Conservation (phyloP, 1,140 invertebrate genomes). For the Antheraea mylitta region DNA sequence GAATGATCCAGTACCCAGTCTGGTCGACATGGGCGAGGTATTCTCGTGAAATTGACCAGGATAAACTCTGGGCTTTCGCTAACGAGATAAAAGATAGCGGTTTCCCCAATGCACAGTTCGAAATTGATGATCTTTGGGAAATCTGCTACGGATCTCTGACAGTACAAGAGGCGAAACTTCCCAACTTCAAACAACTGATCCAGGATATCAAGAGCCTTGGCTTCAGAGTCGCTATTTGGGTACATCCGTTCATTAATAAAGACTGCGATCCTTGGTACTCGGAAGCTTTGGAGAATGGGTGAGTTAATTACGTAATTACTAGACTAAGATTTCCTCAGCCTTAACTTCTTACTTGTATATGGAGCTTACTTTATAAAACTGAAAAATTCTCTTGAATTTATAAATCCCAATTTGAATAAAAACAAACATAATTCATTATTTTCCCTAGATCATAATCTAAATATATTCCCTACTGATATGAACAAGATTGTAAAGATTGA, state of each 20-base stretch:
- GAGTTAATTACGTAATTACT: slow-evolving; percentile 20
- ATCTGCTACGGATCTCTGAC: slow-evolving; percentile 91
- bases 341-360: no score
- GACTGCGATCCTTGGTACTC: slow-evolving; percentile 83
- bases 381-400: no score
- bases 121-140: slow-evolving; percentile 96
- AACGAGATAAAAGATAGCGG: slow-evolving; percentile 84
- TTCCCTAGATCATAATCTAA: no score
- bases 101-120: slow-evolving; percentile 89
- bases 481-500: no score
- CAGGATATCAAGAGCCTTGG: slow-evolving; percentile 82
- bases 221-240: slow-evolving; percentile 90
- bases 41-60: slow-evolving; percentile 84
- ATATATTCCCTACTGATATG: no score
- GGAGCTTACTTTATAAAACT: no score
- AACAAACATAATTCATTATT: no score
- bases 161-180: slow-evolving; percentile 87
- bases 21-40: slow-evolving; percentile 96
- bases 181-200: slow-evolving; percentile 81
- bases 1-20: slow-evolving; percentile 89
- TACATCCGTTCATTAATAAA: slow-evolving; percentile 94
- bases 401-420: no score
- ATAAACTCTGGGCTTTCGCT: slow-evolving; percentile 84
- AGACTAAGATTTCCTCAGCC: no score
- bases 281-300: slow-evolving; percentile 78